Base-by-base conservation (phyloP, 2,888 invertebrate genomes). In the Ormyrus labotus region DNA sequence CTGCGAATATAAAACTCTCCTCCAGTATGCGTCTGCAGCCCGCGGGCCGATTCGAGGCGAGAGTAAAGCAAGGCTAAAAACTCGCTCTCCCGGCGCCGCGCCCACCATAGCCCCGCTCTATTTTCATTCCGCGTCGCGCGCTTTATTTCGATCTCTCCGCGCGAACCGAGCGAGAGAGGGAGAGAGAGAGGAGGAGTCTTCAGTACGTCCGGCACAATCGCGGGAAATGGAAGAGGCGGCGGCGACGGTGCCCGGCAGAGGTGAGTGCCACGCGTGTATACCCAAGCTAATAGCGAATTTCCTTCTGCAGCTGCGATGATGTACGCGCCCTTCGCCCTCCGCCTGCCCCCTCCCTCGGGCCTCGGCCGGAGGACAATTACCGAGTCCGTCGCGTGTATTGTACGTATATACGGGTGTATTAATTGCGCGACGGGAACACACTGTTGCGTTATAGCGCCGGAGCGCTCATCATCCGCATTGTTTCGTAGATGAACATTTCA, bases 181-280 rank as follows among this genome's bases (percentile, higher is more conserved):
- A 13, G 13, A 13, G 13, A 13, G 13, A 13, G 13, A 13, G 13
- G 13, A 13, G 13, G 13, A 50, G 69, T 48, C 69, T 64, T 67
- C 60, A 80, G 76, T 76, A 55, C 57, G 76, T 61, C 63, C 67
- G 61, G 55, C 65, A 80, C 76, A 72, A 80, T 80, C 76, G 71
- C 67, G 71, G 55, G 50, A 61, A 65, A 80, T 80, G 80, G 80
- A 34, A 34, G 34, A 67, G 50, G 75, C 70, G 11, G 75, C 70
- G 11, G 34, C 51, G 11, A 2, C 19, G 19, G 19, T 4, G 34
- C 34, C 34, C 34, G 34, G 34, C 34, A 64, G 78, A 78, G 78
- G 73, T 78, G 78, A 78, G 68, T 65, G 60, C 58, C 58, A 53
- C 61, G 10, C 34, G 51, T 47, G 47, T 11, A 34, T 11, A 34